Conservation (phyloP, 2,113 vertebrate genomes). For the Thinocorus orbignyianus region DNA sequence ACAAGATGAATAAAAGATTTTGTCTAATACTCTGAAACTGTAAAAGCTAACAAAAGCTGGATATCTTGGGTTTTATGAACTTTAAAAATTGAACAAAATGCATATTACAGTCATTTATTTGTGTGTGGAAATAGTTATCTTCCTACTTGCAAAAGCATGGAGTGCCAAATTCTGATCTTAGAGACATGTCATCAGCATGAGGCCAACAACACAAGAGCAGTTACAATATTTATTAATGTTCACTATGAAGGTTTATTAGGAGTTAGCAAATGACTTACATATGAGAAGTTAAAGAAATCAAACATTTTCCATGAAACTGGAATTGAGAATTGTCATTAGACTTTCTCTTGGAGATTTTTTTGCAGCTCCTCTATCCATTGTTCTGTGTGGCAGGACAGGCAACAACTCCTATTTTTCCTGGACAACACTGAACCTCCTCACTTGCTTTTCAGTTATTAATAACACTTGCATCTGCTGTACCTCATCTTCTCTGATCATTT, state of each 20-base stretch:
- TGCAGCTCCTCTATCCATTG: background rate
- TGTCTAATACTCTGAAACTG: background rate
- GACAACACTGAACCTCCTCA: background rate
- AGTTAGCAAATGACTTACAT: background rate
- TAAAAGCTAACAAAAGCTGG: background rate
- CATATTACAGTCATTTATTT: background rate
- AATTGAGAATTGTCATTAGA: background rate
- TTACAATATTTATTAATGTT: background rate
- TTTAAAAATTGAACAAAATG: background rate
- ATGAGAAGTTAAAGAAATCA: background rate
- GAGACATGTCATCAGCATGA: rapidly evolving
- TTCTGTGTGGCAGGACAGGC: background rate
- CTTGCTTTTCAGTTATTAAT: background rate
- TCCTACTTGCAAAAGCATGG: background rate
- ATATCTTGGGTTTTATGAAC: background rate
- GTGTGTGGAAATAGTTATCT: background rate
- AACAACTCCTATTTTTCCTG: background rate
- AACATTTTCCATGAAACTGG: background rate
- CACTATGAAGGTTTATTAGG: background rate
- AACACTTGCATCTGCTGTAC: background rate
- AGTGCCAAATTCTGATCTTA: background rate
- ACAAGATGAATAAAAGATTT: background rate
- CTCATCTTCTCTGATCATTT: background rate
- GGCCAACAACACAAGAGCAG: background rate
- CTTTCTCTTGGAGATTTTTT: background rate